Base-by-base conservation (phyloP, 2,113 vertebrate genomes). In the Gracilinanus agilis region DNA sequence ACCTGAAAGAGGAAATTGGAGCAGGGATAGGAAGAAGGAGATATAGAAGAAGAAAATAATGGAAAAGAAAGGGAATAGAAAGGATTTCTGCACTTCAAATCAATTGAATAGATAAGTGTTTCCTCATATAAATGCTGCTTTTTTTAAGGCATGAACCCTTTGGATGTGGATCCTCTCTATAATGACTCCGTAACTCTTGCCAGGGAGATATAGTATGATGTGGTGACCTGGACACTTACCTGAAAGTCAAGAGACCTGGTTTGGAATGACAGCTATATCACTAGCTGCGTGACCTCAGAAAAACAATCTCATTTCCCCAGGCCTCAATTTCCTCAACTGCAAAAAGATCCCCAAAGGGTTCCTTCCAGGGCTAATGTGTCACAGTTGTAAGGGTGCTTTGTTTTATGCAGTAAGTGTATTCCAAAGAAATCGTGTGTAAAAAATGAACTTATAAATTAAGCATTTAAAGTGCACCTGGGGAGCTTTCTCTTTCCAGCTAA, bases 1-100 rank as follows among this genome's bases (percentile, higher is more conserved):
- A 54, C 29, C 55, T n/a, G 19, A 58, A 91, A 49, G 83, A 55
- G 93, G 88, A 53, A 92, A 96, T 75, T 44, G 44, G 24, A 53
- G n/a, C n/a, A n/a, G 21, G 55, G 49, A 53, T 11, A 89, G 29
- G 67, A 83, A n/a, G n/a, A 19, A 25, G 67, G n/a, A 83, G n/a
- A 83, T 83, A 40, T 83, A 83, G 6, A 16, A 83, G 67, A 6
- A 67, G 61, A n/a, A 75, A 75, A n/a, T 29, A 75, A 67, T n/a
- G 61, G 61, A 34, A 40, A 83, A 83, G 67, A 40, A 40, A 40
- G n/a, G n/a, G 1, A 9, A 83, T 83, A 21, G n/a, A 23, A 19
- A 21, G 19, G n/a, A 40, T 2, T 40, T 40, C n/a, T 40, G n/a
- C 21, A 7, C 34, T 16, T 34, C n/a, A 83, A 83, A 19, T 8